phyloP scores from a whole-genome alignment of 2,113 vertebrate genomes.

The Leucosticte australis region DNA sequence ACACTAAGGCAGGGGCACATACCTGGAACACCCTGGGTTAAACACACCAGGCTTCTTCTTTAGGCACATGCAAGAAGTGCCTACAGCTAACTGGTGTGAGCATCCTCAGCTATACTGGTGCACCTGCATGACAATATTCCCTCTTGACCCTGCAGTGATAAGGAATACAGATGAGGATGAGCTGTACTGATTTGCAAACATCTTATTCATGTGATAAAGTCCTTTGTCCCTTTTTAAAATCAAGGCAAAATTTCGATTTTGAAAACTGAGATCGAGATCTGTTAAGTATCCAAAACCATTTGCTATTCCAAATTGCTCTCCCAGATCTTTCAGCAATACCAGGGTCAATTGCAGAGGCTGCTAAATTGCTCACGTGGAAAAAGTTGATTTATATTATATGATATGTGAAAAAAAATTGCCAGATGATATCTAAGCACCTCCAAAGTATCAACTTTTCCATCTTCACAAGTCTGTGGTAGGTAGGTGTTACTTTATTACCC shows the following conservation, averaged over 20 bases:
- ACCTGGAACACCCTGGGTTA: neutral
- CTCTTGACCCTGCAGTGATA: neutral
- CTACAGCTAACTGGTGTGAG: neutral
- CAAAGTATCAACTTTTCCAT: constrained; percentile 9
- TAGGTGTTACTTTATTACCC: neutral
- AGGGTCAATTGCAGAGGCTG: constrained; percentile 21
- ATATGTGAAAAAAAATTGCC: neutral
- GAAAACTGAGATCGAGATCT: neutral
- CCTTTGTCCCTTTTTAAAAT: neutral
- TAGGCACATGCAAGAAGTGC: neutral
- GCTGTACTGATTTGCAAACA: neutral
- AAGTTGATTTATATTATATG: neutral
- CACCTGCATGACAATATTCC: neutral
- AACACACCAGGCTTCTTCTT: neutral
- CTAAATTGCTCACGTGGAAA: constrained; percentile 12
- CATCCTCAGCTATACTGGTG: neutral
- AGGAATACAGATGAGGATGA: neutral
- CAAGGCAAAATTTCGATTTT: neutral
- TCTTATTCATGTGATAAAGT: neutral
- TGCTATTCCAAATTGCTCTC: constrained; percentile 7
- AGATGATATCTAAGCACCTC: neutral
- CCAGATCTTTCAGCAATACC: neutral
- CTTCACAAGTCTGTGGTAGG: neutral
- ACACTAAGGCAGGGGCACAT: neutral
- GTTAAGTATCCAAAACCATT: neutral